Conservation (phyloP, 2,888 invertebrate species). For the Electrophaes corylata region DNA sequence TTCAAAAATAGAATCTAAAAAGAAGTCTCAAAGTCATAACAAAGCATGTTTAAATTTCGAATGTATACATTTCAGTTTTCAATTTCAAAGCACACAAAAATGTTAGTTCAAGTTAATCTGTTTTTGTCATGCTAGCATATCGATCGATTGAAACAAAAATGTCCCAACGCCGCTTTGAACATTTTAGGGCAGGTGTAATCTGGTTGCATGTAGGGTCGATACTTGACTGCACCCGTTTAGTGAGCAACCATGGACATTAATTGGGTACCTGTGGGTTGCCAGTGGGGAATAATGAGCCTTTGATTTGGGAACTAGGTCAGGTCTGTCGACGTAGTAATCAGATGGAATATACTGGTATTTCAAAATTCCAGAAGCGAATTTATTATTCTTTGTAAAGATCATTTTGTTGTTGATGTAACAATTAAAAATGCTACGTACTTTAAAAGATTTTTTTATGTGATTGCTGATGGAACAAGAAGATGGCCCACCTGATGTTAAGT, state of each 20-base stretch:
- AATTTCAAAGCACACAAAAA: slow-evolving; percentile 29
- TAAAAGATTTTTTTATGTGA: too few species aligned
- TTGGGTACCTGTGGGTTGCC: slow-evolving; percentile 15
- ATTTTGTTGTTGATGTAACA: background rate
- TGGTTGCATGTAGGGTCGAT: slow-evolving; percentile 29
- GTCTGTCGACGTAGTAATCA: background rate
- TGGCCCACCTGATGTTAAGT: too few species aligned
- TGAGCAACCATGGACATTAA: slow-evolving; percentile 6
- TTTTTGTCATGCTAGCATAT: slow-evolving; percentile 41
- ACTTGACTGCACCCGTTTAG: slow-evolving; percentile 20
- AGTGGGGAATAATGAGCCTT: slow-evolving; percentile 11
- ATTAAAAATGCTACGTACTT: too few species aligned
- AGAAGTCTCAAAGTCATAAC: background rate
- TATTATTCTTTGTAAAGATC: background rate
- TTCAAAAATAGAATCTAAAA: background rate
- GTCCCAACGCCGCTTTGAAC: slow-evolving; percentile 49
- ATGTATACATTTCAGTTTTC: slow-evolving; percentile 24
- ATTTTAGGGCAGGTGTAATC: slow-evolving; percentile 48
- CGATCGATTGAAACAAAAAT: slow-evolving; percentile 48
- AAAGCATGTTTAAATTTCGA: slow-evolving; percentile 20
- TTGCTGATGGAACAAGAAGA: too few species aligned
- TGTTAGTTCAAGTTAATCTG: slow-evolving; percentile 29
- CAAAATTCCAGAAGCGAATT: background rate
- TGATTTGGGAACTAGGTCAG: slow-evolving; percentile 19
- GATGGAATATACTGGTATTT: background rate